Base-by-base conservation (phyloP, 37 sponge, comb jelly and placozoan species). In the Petrosia ficiformis region DNA sequence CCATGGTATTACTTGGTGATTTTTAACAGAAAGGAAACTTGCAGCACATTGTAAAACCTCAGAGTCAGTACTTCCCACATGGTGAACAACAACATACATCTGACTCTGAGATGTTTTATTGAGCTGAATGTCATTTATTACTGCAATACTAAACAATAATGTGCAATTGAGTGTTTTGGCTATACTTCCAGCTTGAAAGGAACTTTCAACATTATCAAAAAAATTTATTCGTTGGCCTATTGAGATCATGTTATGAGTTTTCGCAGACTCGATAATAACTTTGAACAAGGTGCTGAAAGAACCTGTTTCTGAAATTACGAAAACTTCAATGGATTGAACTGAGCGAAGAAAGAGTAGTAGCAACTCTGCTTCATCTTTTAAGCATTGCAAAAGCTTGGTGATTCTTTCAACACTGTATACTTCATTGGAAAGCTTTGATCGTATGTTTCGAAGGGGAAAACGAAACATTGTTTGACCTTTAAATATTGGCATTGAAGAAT, bases 361-460 rank as follows among this genome's bases (percentile, higher is more conserved):
- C 31, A 32, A 44, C 66, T 84, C 79, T 16, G 77, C 85, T 31
- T 75, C 81, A 58, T 44, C 67, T 69, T 33, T 78, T 0, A 89
- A 52, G 25, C 60, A 76, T 29, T 39, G 36, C 0, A 59, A 56
- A 32, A 89, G 76, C 25, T 79, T 43, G 1, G 41, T 33, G 1
- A 84, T 4, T 32, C 65, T 80, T 30, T 76, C 66, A 6, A 80
- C 2, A 26, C 54, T 54, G 42, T 84, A 80, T 3, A 61, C 1
- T 8, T 84, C 66, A 8, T 79, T 40, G 8, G 84, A 83, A 3
- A 89, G 71, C 65, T 72, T 65, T 32, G 78, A 77, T 24, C 32
- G 14, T 26, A 16, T 39, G 42, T 60, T 88, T 8, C 89, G 85
- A 19, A 92, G 75, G 22, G 93, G 93, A 72, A 92, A 88, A 0